Percentiles rank a stretch among this genome's conserved stretches.
Conservation (phyloP, 1,140 invertebrate genomes). For the Metaphire vulgaris region DNA sequence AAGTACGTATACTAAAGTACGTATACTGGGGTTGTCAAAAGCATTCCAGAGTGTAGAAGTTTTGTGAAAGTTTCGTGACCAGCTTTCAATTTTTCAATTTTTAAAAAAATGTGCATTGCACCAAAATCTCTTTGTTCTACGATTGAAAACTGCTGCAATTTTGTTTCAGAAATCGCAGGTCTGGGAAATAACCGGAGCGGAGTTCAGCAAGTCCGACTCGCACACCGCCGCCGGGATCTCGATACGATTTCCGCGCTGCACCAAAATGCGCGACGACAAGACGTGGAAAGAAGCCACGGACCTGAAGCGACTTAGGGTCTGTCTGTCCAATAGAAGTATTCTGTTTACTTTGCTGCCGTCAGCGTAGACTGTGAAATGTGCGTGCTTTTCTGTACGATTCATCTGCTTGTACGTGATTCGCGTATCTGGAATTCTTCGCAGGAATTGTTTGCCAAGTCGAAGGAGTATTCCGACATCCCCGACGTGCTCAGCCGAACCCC, state of each 20-base stretch:
- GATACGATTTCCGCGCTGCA: slow-evolving; percentile 73
- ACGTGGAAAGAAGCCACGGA: slow-evolving; percentile 73
- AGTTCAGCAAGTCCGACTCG: slow-evolving; percentile 76
- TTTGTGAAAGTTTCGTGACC: too few species aligned
- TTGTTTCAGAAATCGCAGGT: slow-evolving; percentile 64
- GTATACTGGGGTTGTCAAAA: too few species aligned
- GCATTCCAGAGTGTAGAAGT: too few species aligned
- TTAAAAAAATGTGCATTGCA: too few species aligned
- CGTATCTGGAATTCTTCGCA: slow-evolving; percentile 20
- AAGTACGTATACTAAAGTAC: too few species aligned
- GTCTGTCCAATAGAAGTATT: neutral
- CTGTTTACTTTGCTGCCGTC: neutral
- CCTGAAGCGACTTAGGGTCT: slow-evolving; percentile 62
- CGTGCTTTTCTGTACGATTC: neutral
- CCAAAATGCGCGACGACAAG: slow-evolving; percentile 75
- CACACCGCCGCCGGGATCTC: slow-evolving; percentile 88
- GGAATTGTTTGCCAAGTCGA: slow-evolving; percentile 46
- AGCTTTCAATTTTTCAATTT: too few species aligned
- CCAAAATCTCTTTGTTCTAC: too few species aligned
- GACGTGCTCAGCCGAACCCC: slow-evolving; percentile 31
- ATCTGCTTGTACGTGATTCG: neutral
- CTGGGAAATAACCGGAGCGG: slow-evolving; percentile 89
- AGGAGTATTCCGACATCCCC: slow-evolving; percentile 41
- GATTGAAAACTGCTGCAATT: too few species aligned
- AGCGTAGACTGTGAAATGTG: neutral